A percentile compares a stretch with the other conserved stretches of the same genome.
Conservation (phyloP, 1,140 invertebrate genomes). For the Euborellia annulipes region DNA sequence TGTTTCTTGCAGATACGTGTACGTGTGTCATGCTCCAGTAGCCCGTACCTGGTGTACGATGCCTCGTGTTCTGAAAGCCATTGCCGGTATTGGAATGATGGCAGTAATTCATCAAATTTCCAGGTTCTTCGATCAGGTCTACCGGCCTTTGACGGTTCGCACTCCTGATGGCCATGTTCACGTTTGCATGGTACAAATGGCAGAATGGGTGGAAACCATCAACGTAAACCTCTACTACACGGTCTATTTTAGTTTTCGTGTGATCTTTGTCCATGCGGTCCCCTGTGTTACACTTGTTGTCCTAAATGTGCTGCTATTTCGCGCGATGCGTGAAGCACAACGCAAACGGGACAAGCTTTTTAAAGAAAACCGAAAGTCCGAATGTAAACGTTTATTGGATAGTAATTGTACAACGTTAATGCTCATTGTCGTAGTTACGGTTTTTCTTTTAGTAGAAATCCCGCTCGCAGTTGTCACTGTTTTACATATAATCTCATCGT, state of each 20-base stretch:
- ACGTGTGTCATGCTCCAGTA: conserved; percentile 75
- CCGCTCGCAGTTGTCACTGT: conserved; percentile 76
- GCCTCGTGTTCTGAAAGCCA: conserved; percentile 58
- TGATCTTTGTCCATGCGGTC: conserved; percentile 77
- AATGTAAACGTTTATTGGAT: conserved; percentile 66
- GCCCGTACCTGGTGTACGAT: conserved; percentile 77
- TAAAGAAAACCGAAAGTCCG: conserved; percentile 68
- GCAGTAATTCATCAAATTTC: conserved; percentile 64
- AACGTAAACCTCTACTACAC: conserved; percentile 59
- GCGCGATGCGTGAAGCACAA: conserved; percentile 68
- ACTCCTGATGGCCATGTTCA: conserved; percentile 31
- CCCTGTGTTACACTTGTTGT: conserved; percentile 79
- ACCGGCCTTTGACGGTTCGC: conserved; percentile 34
- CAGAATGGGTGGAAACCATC: conserved; percentile 46
- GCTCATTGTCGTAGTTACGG: conserved; percentile 86
- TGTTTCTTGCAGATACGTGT: conserved; percentile 47
- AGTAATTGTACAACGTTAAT: conserved; percentile 86
- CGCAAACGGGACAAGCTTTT: conserved; percentile 61
- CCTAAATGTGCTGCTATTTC: conserved; percentile 73
- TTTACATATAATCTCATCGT: conserved; percentile 63
- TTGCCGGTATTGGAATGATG: conserved; percentile 53
- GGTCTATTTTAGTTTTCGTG: conserved; percentile 67
- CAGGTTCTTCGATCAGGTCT: conserved; percentile 55
- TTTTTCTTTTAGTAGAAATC: conserved; percentile 81
- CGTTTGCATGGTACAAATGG: conserved; percentile 35